Percentiles rank a stretch among this genome's conserved stretches.
Conservation (phyloP, 1,140 invertebrate species). For the Tetramorium alpestre region DNA sequence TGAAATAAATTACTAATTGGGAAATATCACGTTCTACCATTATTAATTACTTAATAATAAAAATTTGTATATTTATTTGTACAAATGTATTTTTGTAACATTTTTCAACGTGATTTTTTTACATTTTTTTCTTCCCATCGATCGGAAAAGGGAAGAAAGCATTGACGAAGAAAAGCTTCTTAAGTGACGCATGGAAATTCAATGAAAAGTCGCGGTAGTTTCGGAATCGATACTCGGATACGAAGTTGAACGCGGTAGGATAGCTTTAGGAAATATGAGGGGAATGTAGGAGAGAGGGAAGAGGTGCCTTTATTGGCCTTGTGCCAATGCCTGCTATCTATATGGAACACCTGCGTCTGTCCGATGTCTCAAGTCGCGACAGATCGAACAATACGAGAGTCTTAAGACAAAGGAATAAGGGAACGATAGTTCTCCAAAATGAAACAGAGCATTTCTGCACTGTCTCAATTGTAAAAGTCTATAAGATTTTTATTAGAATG, state of each 20-base stretch:
- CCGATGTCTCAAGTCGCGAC: conserved; percentile 66
- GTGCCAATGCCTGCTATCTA: conserved; percentile 84
- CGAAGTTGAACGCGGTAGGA: conserved; percentile 15
- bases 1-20: not conserved
- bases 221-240: conserved; percentile 81
- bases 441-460: conserved; percentile 17
- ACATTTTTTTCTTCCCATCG: not conserved
- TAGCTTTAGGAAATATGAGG: conserved; percentile 45
- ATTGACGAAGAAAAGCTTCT: conserved; percentile 37
- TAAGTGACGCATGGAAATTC: conserved; percentile 82
- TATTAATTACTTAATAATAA: not conserved
- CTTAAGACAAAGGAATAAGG: conserved; percentile 39
- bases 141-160: not conserved
- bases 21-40: not conserved
- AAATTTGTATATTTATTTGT: not conserved
- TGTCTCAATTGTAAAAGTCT: not conserved
- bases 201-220: conserved; percentile 82
- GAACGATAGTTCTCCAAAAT: conserved; percentile 21
- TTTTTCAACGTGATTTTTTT: not conserved
- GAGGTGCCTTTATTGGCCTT: conserved; percentile 83
- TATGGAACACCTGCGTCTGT: conserved; percentile 84
- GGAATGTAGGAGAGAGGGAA: conserved; percentile 6
- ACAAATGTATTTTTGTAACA: not conserved
- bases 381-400: conserved; percentile 48
- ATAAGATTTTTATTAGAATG: not conserved